Percentiles rank a stretch among this genome's conserved stretches.
Conservation (phyloP, 1,140 invertebrate species). For the Drosophila albomicans region DNA sequence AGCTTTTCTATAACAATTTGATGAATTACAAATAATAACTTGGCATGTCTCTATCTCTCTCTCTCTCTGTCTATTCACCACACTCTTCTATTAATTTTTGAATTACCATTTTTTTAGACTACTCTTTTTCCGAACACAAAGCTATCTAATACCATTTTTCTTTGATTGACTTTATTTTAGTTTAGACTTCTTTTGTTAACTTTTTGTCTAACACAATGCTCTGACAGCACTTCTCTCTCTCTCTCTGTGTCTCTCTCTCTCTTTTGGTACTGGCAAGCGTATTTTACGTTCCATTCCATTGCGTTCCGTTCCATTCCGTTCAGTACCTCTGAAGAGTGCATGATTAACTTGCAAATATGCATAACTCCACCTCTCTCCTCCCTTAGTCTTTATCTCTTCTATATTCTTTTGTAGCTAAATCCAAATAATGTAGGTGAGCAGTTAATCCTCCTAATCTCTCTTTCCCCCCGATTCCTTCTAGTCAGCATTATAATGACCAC, state of each 20-base stretch:
- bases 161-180: constrained; percentile 1
- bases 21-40: constrained; percentile 11
- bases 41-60: constrained; percentile 33
- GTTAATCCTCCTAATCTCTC: not conserved
- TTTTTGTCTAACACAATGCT: constrained; percentile 28
- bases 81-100: constrained; percentile 26
- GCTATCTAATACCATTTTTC: constrained; percentile 8
- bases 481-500: not conserved
- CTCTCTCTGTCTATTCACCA: constrained; percentile 4
- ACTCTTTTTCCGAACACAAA: not conserved
- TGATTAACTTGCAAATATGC: constrained; percentile 11
- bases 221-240: constrained; percentile 14
- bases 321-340: constrained; percentile 14
- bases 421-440: constrained; percentile 19
- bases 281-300: constrained; percentile 6
- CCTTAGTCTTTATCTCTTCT: constrained; percentile 7
- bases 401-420: not conserved
- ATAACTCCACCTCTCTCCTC: not conserved
- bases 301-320: not conserved
- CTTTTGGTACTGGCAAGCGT: constrained; percentile 13
- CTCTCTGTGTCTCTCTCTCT: constrained; percentile 8
- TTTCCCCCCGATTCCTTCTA: not conserved
- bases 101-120: not conserved
- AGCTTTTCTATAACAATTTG: constrained; percentile 10
- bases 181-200: not conserved